A percentile compares a stretch with the other conserved stretches of the same genome.
These are phyloP conservation scores for Rhaphigaster nebulosa DNA, from an alignment of 2,888 invertebrate species.

Conservation along the genomic window DNA sequence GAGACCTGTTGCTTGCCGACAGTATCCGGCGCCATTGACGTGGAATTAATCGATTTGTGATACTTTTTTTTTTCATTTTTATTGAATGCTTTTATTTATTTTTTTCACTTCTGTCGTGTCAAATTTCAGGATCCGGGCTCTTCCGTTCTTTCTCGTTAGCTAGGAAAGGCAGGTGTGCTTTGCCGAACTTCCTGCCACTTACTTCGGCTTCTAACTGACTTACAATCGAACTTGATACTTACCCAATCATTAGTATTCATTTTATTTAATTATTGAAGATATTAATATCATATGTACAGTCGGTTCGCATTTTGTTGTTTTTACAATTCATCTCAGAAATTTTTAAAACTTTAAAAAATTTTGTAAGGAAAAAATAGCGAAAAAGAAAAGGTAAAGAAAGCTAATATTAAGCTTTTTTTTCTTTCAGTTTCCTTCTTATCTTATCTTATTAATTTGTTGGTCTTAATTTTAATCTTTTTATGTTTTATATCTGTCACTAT, in stretches of 20 bases:
- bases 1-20: slow-evolving; percentile 25
- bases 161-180: not conserved
- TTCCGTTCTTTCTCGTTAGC: slow-evolving; percentile 10
- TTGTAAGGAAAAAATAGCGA: not conserved
- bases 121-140: slow-evolving; percentile 45
- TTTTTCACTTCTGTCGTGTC: not conserved
- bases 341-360: no score
- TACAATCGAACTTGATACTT: not conserved
- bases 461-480: not conserved
- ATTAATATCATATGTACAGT: not conserved
- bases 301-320: not conserved
- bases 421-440: not conserved
- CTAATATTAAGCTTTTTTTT: not conserved
- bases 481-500: not conserved
- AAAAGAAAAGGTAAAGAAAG: not conserved
- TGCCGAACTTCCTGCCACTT: slow-evolving; percentile 7
- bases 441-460: not conserved
- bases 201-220: not conserved
- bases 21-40: not conserved
- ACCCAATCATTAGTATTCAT: not conserved
- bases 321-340: no score
- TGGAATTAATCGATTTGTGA: slow-evolving; percentile 26
- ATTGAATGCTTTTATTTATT: slow-evolving; percentile 20
- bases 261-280: not conserved
- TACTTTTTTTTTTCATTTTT: not conserved